Evolutionary conservation across 2,888 invertebrate genomes (phyloP).

Genomic region (Venustoraphidia nigricollis): DNA sequence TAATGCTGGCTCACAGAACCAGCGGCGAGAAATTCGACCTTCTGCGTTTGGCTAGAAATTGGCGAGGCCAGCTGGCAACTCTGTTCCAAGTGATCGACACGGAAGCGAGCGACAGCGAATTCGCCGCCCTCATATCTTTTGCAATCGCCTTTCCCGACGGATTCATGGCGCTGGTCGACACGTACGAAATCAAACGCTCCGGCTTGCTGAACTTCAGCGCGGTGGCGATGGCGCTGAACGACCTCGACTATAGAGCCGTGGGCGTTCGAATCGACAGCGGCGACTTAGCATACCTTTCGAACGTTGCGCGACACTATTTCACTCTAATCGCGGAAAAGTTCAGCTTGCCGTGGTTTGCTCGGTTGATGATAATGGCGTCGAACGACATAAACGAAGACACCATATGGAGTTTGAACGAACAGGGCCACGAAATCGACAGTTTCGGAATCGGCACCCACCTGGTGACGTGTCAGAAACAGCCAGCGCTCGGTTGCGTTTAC

Average conservation of each 20-base stretch:
- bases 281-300: slow-evolving; percentile 89
- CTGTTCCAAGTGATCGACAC: slow-evolving; percentile 59
- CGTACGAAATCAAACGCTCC: slow-evolving; percentile 96
- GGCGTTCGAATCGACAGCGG: slow-evolving; percentile 95
- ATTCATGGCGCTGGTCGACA: slow-evolving; percentile 93
- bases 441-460: slow-evolving; percentile 96
- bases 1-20: slow-evolving; percentile 19
- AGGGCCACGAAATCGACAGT: slow-evolving; percentile 87
- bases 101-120: slow-evolving; percentile 86
- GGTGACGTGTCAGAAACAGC: slow-evolving; percentile 96
- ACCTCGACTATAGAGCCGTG: slow-evolving; percentile 74
- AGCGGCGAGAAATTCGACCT: slow-evolving; percentile 37
- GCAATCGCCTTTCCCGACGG: slow-evolving; percentile 89
- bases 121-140: slow-evolving; percentile 85
- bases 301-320: slow-evolving; percentile 69
- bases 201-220: slow-evolving; percentile 93
- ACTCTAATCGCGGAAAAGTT: slow-evolving; percentile 56
- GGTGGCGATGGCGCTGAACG: slow-evolving; percentile 78
- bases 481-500: slow-evolving; percentile 93
- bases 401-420: slow-evolving; percentile 89
- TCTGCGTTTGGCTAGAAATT: slow-evolving; percentile 40
- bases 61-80: slow-evolving; percentile 36
- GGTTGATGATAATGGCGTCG: slow-evolving; percentile 86
- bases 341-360: slow-evolving; percentile 68
- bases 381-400: slow-evolving; percentile 99